Conservation (phyloP, 2,888 invertebrate species). For the Pristionchus maxplancki region DNA sequence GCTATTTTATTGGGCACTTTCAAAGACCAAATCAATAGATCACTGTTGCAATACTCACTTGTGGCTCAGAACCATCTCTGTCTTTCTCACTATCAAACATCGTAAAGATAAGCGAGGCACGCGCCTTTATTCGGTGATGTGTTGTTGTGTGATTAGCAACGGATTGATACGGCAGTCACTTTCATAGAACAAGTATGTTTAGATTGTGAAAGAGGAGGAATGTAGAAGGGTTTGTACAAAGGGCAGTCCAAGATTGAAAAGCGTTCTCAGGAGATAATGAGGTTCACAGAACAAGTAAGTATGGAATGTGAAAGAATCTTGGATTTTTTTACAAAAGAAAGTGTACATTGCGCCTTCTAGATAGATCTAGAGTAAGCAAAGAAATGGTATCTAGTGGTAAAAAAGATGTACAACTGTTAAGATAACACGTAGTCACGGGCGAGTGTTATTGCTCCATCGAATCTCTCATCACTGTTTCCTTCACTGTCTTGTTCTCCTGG, state of each 20-base stretch:
- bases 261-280: no score
- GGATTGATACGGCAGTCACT: background rate
- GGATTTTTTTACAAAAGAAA: no score
- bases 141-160: background rate
- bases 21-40: background rate
- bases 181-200: background rate
- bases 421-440: background rate
- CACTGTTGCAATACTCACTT: background rate
- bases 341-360: no score
- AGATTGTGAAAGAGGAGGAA: background rate
- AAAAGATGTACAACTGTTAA: background rate
- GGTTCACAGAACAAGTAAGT: background rate
- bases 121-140: constrained; percentile 9
- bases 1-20: no score
- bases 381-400: no score
- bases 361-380: no score
- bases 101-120: constrained; percentile 39
- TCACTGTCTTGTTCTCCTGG: constrained; percentile 48
- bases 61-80: background rate
- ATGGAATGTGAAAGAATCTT: no score
- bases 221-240: background rate
- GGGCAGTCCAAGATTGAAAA: constrained; percentile 10
- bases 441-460: constrained; percentile 18
- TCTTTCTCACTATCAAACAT: background rate
- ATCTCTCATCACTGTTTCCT: background rate